Evolutionary conservation across 1,140 invertebrate species (phyloP).

Genomic region (Drosophila bocqueti): DNA sequence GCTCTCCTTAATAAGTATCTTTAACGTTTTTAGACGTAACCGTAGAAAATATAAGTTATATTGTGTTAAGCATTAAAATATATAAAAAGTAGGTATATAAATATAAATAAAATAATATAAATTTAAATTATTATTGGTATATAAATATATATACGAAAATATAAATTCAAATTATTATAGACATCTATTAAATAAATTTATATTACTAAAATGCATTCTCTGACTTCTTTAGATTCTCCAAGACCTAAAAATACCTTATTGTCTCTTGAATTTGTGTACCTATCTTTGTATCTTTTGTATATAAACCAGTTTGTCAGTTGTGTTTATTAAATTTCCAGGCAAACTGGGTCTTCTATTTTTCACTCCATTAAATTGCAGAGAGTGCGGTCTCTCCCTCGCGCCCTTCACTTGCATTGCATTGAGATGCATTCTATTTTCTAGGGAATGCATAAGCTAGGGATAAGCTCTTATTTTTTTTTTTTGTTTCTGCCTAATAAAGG

Average conservation of each 20-base stretch:
- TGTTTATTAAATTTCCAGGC: neutral
- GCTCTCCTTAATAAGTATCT: neutral
- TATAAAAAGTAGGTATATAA: too few species aligned
- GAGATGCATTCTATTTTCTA: neutral
- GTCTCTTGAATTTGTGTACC: too few species aligned
- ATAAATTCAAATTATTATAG: too few species aligned
- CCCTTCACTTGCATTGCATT: neutral
- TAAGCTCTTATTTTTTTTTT: neutral
- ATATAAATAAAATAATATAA: neutral
- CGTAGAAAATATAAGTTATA: neutral
- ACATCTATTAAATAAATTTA: too few species aligned
- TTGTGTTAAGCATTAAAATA: too few species aligned
- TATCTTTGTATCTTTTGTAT: too few species aligned
- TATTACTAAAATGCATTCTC: too few species aligned
- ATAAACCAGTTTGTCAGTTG: neutral
- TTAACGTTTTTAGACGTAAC: neutral
- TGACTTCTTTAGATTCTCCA: too few species aligned
- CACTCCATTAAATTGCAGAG: conserved; percentile 2
- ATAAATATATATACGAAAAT: neutral
- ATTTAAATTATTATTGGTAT: neutral
- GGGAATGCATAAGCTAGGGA: neutral
- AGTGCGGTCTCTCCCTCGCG: neutral
- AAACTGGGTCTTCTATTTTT: neutral
- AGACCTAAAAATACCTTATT: too few species aligned
- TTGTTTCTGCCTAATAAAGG: conserved; percentile 5